phyloP scores from a whole-genome alignment of 2,888 invertebrate species.

The Fabriciana adippe region DNA sequence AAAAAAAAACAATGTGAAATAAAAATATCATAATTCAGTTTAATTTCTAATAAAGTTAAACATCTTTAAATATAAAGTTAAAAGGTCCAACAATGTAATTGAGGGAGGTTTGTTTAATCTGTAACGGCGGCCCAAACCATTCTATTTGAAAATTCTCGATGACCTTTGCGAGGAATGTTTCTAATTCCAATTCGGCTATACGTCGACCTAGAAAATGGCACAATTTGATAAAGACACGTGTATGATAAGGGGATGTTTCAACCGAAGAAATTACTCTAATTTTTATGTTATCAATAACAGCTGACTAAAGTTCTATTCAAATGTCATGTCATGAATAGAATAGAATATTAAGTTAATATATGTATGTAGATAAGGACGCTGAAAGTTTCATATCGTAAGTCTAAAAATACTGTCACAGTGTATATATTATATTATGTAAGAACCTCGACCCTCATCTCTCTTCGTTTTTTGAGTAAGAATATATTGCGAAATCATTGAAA shows the following conservation, averaged over 20 bases:
- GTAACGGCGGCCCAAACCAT: conserved; percentile 57
- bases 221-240: not conserved
- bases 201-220: conserved; percentile 69
- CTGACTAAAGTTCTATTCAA: too few relatives aligned
- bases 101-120: conserved; percentile 47
- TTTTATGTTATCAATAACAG: too few relatives aligned
- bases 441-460: too few relatives aligned
- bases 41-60: conserved; percentile 26
- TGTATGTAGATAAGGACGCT: too few relatives aligned
- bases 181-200: conserved; percentile 83
- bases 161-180: conserved; percentile 57
- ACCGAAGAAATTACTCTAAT: too few relatives aligned
- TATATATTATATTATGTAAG: too few relatives aligned
- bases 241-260: not conserved
- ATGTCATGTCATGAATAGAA: too few relatives aligned
- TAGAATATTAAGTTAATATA: too few relatives aligned
- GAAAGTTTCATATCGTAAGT: too few relatives aligned
- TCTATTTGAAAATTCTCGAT: conserved; percentile 52
- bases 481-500: too few relatives aligned
- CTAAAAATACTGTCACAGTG: too few relatives aligned
- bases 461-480: too few relatives aligned
- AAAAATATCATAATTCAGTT: not conserved
- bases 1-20: not conserved
- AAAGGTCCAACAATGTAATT: conserved; percentile 60
- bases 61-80: conserved; percentile 63